These are phyloP conservation scores for Aphodius sticticus DNA, from an alignment of 2,888 invertebrate species.

Conservation along the genomic window DNA sequence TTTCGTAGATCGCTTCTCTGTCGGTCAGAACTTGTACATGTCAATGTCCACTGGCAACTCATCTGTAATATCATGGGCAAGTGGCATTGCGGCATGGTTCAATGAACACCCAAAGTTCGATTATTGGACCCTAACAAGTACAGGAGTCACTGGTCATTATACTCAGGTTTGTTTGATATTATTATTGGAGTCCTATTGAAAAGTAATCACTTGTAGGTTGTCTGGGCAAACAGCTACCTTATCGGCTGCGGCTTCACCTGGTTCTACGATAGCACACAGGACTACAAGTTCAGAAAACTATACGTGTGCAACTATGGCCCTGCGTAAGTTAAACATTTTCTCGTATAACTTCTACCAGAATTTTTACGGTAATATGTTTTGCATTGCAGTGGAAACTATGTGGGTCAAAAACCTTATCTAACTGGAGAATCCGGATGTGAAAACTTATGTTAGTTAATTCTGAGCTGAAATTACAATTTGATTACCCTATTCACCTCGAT, in stretches of 20 bases:
- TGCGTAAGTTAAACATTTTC: conserved; percentile 13
- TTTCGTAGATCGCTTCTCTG: conserved; percentile 35
- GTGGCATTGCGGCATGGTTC: conserved; percentile 43
- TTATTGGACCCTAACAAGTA: conserved; percentile 33
- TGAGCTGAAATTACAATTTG: neutral
- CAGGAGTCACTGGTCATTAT: conserved; percentile 43
- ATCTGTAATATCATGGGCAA: conserved; percentile 38
- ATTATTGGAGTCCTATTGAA: neutral
- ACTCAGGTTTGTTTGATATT: conserved; percentile 41
- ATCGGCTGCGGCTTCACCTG: neutral
- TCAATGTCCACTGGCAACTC: conserved; percentile 31
- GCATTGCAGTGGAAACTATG: conserved; percentile 7
- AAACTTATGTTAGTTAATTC: conserved; percentile 16
- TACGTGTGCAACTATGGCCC: conserved; percentile 21
- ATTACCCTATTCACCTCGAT: too few relatives aligned
- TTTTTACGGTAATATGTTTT: neutral
- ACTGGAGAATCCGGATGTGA: conserved; percentile 17
- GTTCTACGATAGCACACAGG: neutral
- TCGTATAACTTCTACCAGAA: neutral
- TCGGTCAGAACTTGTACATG: conserved; percentile 46
- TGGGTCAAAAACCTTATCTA: conserved; percentile 8
- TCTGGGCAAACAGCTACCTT: neutral
- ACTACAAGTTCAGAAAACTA: neutral
- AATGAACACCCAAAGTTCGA: conserved; percentile 44
- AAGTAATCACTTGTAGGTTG: neutral